Evolutionary conservation across 2,797 vertebrate species (phyloP).

Genomic region (Fratercula arctica): DNA sequence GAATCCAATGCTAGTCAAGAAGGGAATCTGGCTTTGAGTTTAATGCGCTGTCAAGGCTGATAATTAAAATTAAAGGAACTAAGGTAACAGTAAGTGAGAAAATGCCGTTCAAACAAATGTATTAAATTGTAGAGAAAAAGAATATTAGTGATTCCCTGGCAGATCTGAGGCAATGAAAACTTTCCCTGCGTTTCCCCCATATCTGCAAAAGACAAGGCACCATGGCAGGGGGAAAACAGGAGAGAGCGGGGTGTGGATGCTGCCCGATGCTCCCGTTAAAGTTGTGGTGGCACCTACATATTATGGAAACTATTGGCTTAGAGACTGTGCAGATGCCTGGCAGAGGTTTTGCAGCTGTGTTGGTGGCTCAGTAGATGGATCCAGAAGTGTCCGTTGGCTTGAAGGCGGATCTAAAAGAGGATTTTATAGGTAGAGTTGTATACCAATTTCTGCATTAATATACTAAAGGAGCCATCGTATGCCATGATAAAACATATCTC

Average conservation of each 20-base stretch:
- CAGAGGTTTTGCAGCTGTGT: neutral
- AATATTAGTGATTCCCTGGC: neutral
- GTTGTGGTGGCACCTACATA: neutral
- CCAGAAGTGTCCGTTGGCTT: neutral
- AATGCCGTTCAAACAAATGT: neutral
- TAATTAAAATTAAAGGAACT: neutral
- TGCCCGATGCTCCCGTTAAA: fast-evolving
- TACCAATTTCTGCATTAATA: neutral
- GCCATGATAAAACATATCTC: neutral
- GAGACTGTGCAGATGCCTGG: neutral
- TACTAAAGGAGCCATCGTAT: neutral
- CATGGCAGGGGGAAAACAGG: neutral
- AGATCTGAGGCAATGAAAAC: neutral
- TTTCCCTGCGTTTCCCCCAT: neutral
- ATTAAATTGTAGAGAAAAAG: neutral
- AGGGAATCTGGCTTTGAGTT: neutral
- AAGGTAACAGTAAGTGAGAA: neutral
- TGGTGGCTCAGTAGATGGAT: neutral
- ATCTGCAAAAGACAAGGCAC: neutral
- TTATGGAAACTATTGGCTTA: neutral
- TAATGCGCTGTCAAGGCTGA: neutral
- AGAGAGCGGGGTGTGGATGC: fast-evolving
- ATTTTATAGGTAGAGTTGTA: neutral
- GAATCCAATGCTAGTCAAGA: neutral
- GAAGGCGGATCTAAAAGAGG: neutral